Base-by-base conservation (phyloP, 2,888 invertebrate species). In the Dendrolimus pini region DNA sequence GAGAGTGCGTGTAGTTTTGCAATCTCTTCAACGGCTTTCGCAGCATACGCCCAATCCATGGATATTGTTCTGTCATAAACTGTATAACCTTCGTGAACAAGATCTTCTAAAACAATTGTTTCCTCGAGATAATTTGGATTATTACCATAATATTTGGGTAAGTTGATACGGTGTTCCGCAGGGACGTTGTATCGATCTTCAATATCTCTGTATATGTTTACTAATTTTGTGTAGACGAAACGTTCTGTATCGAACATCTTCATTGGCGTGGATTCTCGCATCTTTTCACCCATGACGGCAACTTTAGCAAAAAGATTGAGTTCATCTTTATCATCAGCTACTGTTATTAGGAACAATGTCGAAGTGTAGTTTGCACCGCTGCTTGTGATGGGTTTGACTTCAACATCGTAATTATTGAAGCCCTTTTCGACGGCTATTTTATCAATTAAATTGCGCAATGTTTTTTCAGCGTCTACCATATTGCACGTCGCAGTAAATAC, bases 301-400 rank as follows among this genome's bases (percentile, higher is more conserved):
- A 70, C 65, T 63, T 73, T 73, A 9, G 62, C 68, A 55, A 73
- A 73, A 1, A 71, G 41, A 12, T 67, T 56, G 1, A 58, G 30
- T 8, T 41, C n/a, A 12, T 54, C 52, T 8, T 30, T 41, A 10
- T 53, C 55, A 52, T 41, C 41, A 3, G 13, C 12, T 54, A 60
- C n/a, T n/a, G 53, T 57, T 7, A 54, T 55, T 8, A 10, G 30
- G n/a, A 54, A 60, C n/a, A 57, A 41, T n/a, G 18, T 14, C 7
- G 55, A 57, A 10, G 56, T 58, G 41, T 52, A 58, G 41, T 58
- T 58, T 8, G 54, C 59, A n/a, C 59, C 57, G 2, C 13, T 55
- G 13, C 59, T 57, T 30, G 55, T 47, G 14, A 54, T 54, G 2
- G 55, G 41, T 9, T 42, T 54, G 47, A 52, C 56, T 14, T 56